Percentiles rank a stretch among this genome's conserved stretches.
phyloP scores from a whole-genome alignment of 2,888 invertebrate species.

The Nomada ruficornis region DNA sequence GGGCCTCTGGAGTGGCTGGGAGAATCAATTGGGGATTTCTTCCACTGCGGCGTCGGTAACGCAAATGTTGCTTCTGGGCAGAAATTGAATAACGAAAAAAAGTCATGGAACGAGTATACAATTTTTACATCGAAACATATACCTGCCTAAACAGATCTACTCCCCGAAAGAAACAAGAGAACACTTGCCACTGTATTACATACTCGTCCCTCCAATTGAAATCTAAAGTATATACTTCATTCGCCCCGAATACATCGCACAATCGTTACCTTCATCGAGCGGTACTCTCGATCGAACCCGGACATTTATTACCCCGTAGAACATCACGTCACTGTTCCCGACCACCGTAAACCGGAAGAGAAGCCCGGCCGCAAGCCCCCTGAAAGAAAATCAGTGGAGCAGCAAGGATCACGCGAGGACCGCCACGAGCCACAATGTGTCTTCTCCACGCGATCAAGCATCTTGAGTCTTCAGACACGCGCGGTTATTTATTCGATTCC shows the following conservation, averaged over 20 bases:
- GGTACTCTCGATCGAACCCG: background rate
- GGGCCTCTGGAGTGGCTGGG: no score
- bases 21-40: no score
- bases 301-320: background rate
- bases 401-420: slow-evolving; percentile 50
- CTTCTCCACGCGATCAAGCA: slow-evolving; percentile 47
- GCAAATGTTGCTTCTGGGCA: no score
- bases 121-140: no score
- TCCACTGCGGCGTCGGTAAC: no score
- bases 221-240: no score
- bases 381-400: slow-evolving; percentile 48
- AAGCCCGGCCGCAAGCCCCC: slow-evolving; percentile 7
- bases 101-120: no score
- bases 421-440: slow-evolving; percentile 72
- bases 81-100: no score
- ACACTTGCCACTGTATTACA: no score
- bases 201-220: no score
- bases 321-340: background rate
- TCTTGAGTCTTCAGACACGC: slow-evolving; percentile 71
- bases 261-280: background rate
- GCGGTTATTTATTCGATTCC: slow-evolving; percentile 76
- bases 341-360: slow-evolving; percentile 16
- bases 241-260: background rate
- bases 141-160: no score
- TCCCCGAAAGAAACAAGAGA: no score